Percentiles rank a stretch among this genome's conserved stretches.
phyloP scores from a whole-genome alignment of 2,888 invertebrate species.

The Agonopterix arenella region DNA sequence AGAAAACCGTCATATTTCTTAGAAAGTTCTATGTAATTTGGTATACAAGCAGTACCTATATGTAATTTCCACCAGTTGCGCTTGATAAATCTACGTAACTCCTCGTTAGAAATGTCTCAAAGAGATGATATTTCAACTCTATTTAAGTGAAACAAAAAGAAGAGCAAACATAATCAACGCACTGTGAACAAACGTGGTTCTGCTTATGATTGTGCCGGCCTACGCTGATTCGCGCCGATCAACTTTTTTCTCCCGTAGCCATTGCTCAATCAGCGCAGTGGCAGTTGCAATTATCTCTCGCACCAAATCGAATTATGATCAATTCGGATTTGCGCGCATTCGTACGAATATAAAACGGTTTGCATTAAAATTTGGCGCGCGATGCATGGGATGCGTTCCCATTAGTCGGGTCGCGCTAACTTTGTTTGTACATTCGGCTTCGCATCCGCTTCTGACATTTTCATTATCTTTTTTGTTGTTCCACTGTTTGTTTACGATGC shows the following conservation, averaged over 20 bases:
- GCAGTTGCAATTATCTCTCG: constrained; percentile 75
- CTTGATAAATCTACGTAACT: too few relatives aligned
- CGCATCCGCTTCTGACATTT: constrained; percentile 39
- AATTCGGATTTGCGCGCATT: constrained; percentile 76
- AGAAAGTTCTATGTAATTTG: too few relatives aligned
- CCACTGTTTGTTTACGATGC: constrained; percentile 39
- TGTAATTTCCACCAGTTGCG: too few relatives aligned
- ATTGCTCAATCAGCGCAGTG: constrained; percentile 72
- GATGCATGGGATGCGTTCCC: constrained; percentile 72
- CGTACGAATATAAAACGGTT: constrained; percentile 76
- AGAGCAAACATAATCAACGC: constrained; percentile 67
- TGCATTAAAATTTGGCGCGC: constrained; percentile 74
- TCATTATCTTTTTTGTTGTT: constrained; percentile 44
- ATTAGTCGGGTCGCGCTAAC: constrained; percentile 62
- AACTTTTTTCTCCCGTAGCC: constrained; percentile 56
- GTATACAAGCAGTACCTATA: too few relatives aligned
- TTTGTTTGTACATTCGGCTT: constrained; percentile 52
- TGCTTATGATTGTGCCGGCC: constrained; percentile 60
- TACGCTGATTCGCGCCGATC: constrained; percentile 25
- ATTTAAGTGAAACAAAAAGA: constrained; percentile 26
- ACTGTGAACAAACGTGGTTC: constrained; percentile 52
- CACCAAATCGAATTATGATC: constrained; percentile 76
- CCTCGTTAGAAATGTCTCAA: too few relatives aligned
- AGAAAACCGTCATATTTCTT: too few relatives aligned
- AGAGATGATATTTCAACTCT: neutral